phyloP scores from a whole-genome alignment of 2,797 vertebrate genomes.

The Atherinosoma microstoma region DNA sequence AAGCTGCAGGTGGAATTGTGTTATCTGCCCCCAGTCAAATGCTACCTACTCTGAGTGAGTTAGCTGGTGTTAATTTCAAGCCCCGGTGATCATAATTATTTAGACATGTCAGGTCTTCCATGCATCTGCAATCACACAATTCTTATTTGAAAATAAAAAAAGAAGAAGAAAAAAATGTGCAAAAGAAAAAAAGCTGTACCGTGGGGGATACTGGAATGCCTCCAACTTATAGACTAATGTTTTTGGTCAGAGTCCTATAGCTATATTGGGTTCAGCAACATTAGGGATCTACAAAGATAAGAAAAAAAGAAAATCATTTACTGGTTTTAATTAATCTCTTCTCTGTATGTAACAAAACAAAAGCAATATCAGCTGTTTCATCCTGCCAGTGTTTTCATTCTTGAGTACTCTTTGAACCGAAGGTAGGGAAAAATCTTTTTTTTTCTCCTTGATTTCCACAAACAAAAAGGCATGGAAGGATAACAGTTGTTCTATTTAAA shows the following conservation, averaged over 20 bases:
- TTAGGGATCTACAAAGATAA: not conserved
- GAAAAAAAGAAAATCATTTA: not conserved
- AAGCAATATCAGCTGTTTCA: not conserved
- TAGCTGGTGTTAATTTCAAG: slow-evolving; percentile 67
- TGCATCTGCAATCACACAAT: slow-evolving; percentile 36
- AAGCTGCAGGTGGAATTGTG: slow-evolving; percentile 38
- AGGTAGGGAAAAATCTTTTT: not conserved
- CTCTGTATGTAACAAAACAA: slow-evolving; percentile 4
- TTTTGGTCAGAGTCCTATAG: not conserved
- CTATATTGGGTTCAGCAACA: slow-evolving; percentile 3
- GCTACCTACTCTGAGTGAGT: slow-evolving; percentile 24
- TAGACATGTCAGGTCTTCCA: slow-evolving; percentile 49
- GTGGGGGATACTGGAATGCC: slow-evolving; percentile 35
- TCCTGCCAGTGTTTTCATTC: not conserved
- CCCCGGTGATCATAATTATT: slow-evolving; percentile 66
- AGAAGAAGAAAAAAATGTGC: not conserved
- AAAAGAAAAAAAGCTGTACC: slow-evolving; percentile 28
- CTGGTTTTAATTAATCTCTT: slow-evolving; percentile 11
- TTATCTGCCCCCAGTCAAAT: slow-evolving; percentile 45
- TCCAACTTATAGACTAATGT: slow-evolving; percentile 27
- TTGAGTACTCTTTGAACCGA: not conserved
- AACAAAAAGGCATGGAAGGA: not conserved
- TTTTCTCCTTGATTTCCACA: not conserved
- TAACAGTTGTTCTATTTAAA: not conserved
- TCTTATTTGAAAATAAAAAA: slow-evolving; percentile 16